Evolutionary conservation across 92 coral and sea anemone genomes (phyloP), one percentile per base, ranked within the genome.

Genomic region (Hydrozoanthus gracilis): DNA sequence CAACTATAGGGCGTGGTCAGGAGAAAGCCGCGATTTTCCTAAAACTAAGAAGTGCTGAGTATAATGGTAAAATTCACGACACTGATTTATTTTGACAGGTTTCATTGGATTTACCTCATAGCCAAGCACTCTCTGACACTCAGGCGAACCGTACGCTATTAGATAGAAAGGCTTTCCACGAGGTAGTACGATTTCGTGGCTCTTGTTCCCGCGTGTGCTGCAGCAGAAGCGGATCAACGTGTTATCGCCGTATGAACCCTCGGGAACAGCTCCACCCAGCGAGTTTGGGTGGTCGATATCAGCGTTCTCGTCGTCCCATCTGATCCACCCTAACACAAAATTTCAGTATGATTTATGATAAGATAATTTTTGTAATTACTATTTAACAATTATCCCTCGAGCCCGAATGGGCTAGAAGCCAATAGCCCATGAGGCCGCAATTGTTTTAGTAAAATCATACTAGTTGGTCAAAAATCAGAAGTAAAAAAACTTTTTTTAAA

Each of bases 281-380:
- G 89, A 66, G 80, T 89, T 94, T 50, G 95, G 95, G 45, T 70
- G 87, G 78, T 92, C 98, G 10, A 94, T 82, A 35, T 74, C 51
- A 16, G 94, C 84, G 75, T 94, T 94, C 71, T 94, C 98, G 51
- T 94, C 98, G 56, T 94, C 98, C 98, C 98, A 94, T 54, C 93
- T 89, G 39, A 94, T 65, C 94, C 94, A 94, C 14, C 98, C 98
- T 94, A 56, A 61, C 78, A 66, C 12, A 66, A 16, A 5, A 16
- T 27, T 27, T 27, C 39, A 27, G 39, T 27, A 27, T 27, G 39
- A 27, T 27, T 27, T 27, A 27, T 27, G 39, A 27, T 27, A 2
- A 27, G 39, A 27, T 27, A 27, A 27, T 27, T 27, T 27, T 27
- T 27, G 39, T 27, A 27, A 27, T 27, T 27, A 27, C 39, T 27